Base-by-base conservation (phyloP, 2,797 vertebrate genomes). In the Sciaenops ocellatus region DNA sequence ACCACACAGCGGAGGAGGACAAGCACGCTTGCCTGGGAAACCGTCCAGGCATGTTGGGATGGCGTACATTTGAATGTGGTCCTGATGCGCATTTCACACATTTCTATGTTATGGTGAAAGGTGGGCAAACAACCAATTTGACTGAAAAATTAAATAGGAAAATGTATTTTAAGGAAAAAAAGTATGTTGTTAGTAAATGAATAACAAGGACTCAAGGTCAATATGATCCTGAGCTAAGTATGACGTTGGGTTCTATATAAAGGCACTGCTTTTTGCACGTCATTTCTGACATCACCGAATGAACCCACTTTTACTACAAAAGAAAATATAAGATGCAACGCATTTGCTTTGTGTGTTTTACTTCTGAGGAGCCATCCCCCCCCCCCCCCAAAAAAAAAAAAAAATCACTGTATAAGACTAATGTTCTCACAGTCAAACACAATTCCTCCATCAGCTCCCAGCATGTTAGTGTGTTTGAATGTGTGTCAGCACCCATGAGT, bases 361-460 rank as follows among this genome's bases (percentile, higher is more conserved):
- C 60, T 59, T 64, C 52, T n/a, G 11, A 82, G 38, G 48, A 55
- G 41, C 56, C n/a, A 30, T 74, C 83, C 79, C 48, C 42, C n/a
- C n/a, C n/a, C n/a, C n/a, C n/a, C n/a, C n/a, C n/a, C n/a, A n/a
- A 56, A 4, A 9, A 30, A 17, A 47, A 48, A 64, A 67, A 60
- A 22, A 71, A 78, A 70, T 20, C 5, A 0, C 70, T 80, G 42
- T 85, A 73, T 5, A 69, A 85, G 64, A 79, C 59, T 73, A 85
- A 87, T 87, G 22, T 38, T 66, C 73, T 84, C 11, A 1, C 13
- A 65, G 64, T 87, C n/a, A 88, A 91, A 89, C 79, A 59, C 51
- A 87, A 81, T 90, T 92, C 85, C 83, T 89, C 68, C 80, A 85
- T 88, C 81, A 89, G 85, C 90, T 90, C 62, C 69, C 22, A 17